Evolutionary conservation across 1,140 invertebrate genomes (phyloP), one percentile per base, ranked within the genome.

Genomic region (Cotesia glomerata): DNA sequence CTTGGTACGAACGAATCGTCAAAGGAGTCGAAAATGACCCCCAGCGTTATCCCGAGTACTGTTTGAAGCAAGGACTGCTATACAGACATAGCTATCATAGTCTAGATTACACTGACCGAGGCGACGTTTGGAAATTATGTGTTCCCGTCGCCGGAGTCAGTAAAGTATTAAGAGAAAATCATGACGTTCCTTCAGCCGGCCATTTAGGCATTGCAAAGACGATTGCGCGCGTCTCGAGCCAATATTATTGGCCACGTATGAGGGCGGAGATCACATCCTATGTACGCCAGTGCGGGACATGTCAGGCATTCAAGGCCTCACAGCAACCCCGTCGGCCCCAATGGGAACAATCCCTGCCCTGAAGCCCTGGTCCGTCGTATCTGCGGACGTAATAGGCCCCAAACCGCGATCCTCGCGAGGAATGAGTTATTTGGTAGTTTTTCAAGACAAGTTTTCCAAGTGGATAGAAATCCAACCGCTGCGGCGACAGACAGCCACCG

Each of bases 241-340:
- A 45, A 9, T 79, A 81, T 67, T 79, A 74, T 62, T 79, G 77
- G 77, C 75, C 75, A 3, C 51, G 64, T 13, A 56, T 76, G 62
- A 73, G 59, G 26, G 11, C 2, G 0, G 74, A 74, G n/a, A 54
- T 75, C 0, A 51, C 52, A 0, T 11, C 14, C 7, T 80, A 75
- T 49, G 74, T 81, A 0, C 58, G 59, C 35, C 34, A 77, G 71
- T 54, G 69, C 71, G 9, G 54, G 0, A 51, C 32, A 32, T 71
- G 69, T 32, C 61, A 71, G n/a, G 7, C 32, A 5, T 71, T n/a
- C 13, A 64, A 71, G 32, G 16, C 59, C 3, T 5, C 11, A 7
- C 59, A 71, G 54, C 35, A 62, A 51, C 26, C 32, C 18, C 34
- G n/a, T 16, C 39, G 11, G 61, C 61, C 0, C 64, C 32, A 56